Conservation (phyloP, 2,113 vertebrate species). For the Pseudonaja textilis region DNA sequence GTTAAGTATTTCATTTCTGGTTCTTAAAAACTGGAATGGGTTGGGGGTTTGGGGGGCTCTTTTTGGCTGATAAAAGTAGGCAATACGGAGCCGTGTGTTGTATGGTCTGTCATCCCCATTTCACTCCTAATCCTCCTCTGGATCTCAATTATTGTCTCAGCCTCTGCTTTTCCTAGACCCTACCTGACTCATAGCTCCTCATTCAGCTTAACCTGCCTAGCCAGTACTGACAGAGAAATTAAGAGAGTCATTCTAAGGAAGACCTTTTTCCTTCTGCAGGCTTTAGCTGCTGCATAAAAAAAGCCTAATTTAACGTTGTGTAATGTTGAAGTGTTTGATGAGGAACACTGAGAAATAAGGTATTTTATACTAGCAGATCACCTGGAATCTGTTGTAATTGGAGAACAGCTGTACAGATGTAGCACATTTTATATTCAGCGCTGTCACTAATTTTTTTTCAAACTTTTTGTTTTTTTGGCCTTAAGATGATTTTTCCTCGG, state of each 20-base stretch:
- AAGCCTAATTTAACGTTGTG: not conserved
- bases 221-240: not conserved
- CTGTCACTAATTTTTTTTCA: not conserved
- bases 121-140: not conserved
- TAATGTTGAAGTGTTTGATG: not conserved
- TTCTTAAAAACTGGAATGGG: not conserved
- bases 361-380: not conserved
- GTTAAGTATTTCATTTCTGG: constrained; percentile 65
- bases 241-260: not conserved
- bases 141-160: not conserved
- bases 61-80: not conserved
- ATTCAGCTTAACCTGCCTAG: too few species aligned
- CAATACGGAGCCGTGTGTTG: not conserved
- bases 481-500: not conserved
- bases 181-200: not conserved
- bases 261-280: not conserved
- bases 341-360: constrained; percentile 2
- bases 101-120: not conserved
- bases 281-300: not conserved
- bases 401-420: not conserved
- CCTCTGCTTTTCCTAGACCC: not conserved
- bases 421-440: not conserved
- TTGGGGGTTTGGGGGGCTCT: not conserved
- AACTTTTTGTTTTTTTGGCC: not conserved
- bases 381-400: not conserved